Evolutionary conservation across 2,113 vertebrate genomes (phyloP), one percentile per base, ranked within the genome.

Genomic region (Lathamus discolor): DNA sequence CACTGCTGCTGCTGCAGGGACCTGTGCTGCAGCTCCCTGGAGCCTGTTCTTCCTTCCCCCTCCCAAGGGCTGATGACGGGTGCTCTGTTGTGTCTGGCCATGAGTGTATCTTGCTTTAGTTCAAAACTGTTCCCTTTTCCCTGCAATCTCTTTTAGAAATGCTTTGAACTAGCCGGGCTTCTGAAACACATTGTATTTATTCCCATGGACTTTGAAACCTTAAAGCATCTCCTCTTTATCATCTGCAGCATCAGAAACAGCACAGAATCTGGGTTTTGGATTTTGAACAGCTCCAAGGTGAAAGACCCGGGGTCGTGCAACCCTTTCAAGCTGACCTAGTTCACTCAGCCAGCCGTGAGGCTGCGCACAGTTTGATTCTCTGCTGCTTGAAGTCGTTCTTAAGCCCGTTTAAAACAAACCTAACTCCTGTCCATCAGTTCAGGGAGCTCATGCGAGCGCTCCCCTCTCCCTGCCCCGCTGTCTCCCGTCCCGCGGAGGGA

Each of bases 161-260:
- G 33, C 20, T 80, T 66, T 57, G 57, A 68, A 28, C 55, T 22
- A 52, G 64, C 64, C 75, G 46, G 80, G 31, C 51, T 75, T 54
- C 15, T 63, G 51, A 93, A 94, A 67, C 15, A 20, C 1, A 0
- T 25, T 19, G 0, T 77, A 7, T 49, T 86, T 81, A 51, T 84
- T 92, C 91, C 64, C 61, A 39, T 61, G 52, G 63, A 75, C 86
- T 92, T 72, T 74, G 86, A 92, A 75, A 67, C 33, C 55, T 70
- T 33, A 44, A 37, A 80, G 41, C 23, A 46, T 4, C 41, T 20
- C 54, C 37, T 83, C 9, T 27, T 69, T 74, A 23, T 54, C 4
- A 19, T 35, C 51, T 25, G 18, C 35, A 35, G 37, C 1, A 1
- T 67, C 80, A 63, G 69, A 75, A 63, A 35, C 82, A 62, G 52